phyloP scores from a whole-genome alignment of 53 echinoderm and acorn worm genomes.

The Apostichopus leukothele region DNA sequence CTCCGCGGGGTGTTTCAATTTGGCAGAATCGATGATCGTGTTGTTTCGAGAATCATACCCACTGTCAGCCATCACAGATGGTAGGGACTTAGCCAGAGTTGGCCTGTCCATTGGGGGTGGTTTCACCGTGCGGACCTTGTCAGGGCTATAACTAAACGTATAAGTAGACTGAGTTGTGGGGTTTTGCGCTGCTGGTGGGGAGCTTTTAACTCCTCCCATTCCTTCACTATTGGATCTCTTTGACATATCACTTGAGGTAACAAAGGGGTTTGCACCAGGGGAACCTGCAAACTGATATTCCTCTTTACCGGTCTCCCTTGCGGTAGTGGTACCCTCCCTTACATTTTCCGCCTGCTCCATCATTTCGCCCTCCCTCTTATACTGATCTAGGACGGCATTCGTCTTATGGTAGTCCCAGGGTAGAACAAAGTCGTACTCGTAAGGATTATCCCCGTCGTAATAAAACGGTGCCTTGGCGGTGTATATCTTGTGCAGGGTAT shows the following conservation, averaged over 20 bases:
- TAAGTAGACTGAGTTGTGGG: slow-evolving; percentile 87
- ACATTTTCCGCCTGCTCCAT: slow-evolving; percentile 41
- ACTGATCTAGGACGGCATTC: slow-evolving; percentile 63
- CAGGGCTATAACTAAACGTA: slow-evolving; percentile 84
- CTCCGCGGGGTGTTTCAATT: slow-evolving; percentile 34
- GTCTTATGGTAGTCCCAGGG: slow-evolving; percentile 99
- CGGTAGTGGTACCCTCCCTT: neutral
- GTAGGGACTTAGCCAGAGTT: slow-evolving; percentile 69
- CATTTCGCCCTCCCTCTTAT: slow-evolving; percentile 61
- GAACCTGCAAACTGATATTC: slow-evolving; percentile 79
- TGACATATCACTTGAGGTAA: slow-evolving; percentile 54
- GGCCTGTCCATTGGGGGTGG: slow-evolving; percentile 56
- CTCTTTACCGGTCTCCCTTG: slow-evolving; percentile 23
- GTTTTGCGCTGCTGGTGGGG: slow-evolving; percentile 68
- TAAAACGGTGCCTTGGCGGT: slow-evolving; percentile 91
- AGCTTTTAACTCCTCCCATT: slow-evolving; percentile 54
- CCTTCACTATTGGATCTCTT: slow-evolving; percentile 71
- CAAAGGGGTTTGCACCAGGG: slow-evolving; percentile 84
- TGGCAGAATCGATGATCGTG: neutral
- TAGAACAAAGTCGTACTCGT: slow-evolving; percentile 86
- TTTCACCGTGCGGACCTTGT: slow-evolving; percentile 75
- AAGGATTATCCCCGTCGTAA: slow-evolving; percentile 94
- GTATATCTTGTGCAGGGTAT: slow-evolving; percentile 93
- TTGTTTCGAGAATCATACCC: slow-evolving; percentile 53
- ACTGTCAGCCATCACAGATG: slow-evolving; percentile 51